These are phyloP conservation scores for Agrotis segetum DNA, from an alignment of 2,888 invertebrate genomes.

Conservation along the genomic window DNA sequence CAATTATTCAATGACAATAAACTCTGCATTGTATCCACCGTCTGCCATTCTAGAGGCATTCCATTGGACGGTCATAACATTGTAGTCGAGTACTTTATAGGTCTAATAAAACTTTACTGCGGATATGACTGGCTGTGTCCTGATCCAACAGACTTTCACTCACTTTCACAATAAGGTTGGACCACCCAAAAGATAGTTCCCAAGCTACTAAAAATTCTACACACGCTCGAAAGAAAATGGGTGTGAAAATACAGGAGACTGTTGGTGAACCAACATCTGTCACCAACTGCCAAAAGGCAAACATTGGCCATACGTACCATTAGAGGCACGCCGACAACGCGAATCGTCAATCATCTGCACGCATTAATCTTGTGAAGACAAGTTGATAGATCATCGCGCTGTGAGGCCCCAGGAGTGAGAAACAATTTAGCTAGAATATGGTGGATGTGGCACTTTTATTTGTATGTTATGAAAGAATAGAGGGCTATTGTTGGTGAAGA, in stretches of 20 bases:
- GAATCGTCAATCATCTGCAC: constrained; percentile 90
- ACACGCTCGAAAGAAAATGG: constrained; percentile 35
- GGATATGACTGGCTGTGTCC: constrained; percentile 32
- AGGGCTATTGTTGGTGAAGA: neutral
- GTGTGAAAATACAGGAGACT: constrained; percentile 53
- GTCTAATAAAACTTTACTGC: constrained; percentile 49
- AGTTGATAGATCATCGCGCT: constrained; percentile 90
- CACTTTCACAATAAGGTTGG: constrained; percentile 42
- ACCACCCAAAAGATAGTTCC: constrained; percentile 27
- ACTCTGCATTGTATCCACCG: constrained; percentile 17
- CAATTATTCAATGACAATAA: constrained; percentile 29
- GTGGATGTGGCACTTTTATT: constrained; percentile 71
- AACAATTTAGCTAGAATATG: constrained; percentile 41
- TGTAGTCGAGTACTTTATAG: constrained; percentile 32
- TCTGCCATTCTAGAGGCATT: constrained; percentile 27
- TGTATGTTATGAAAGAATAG: neutral
- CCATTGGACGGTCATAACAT: constrained; percentile 25
- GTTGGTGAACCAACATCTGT: constrained; percentile 54
- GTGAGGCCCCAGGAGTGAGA: constrained; percentile 68
- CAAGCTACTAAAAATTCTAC: constrained; percentile 28
- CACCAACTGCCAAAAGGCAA: constrained; percentile 62
- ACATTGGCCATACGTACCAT: constrained; percentile 82
- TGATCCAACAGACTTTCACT: constrained; percentile 43
- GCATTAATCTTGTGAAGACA: constrained; percentile 91
- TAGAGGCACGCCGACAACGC: constrained; percentile 85